Conservation (phyloP, 1,140 invertebrate species). For the Cotesia glomerata region DNA sequence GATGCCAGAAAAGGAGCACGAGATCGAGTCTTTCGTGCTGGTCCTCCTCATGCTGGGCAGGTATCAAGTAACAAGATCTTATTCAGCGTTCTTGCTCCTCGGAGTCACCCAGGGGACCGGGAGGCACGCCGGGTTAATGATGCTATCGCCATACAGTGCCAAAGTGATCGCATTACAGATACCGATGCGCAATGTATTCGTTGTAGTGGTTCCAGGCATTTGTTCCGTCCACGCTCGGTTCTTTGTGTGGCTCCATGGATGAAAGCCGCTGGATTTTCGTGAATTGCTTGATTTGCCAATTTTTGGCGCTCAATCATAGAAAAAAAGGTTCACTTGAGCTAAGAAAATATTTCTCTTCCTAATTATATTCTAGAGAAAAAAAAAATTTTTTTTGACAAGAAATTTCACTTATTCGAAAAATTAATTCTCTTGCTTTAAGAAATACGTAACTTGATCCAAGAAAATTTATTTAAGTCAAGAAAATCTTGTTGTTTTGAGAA, state of each 20-base stretch:
- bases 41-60: slow-evolving; percentile 32
- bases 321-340: too few relatives aligned
- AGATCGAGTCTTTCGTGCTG: neutral
- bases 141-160: slow-evolving; percentile 62
- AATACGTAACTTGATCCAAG: too few relatives aligned
- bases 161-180: slow-evolving; percentile 62
- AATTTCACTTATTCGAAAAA: too few relatives aligned
- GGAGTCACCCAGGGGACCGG: slow-evolving; percentile 45
- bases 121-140: slow-evolving; percentile 55
- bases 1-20: too few relatives aligned
- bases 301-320: too few relatives aligned
- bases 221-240: slow-evolving; percentile 3
- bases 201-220: neutral
- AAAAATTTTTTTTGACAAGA: too few relatives aligned
- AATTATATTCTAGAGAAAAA: too few relatives aligned
- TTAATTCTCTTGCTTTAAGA: too few relatives aligned
- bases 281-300: too few relatives aligned
- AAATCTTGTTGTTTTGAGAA: too few relatives aligned
- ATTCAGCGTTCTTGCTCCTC: slow-evolving; percentile 53
- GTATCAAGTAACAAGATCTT: slow-evolving; percentile 63
- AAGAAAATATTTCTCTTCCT: too few relatives aligned
- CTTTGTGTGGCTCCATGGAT: neutral
- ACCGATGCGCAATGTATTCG: slow-evolving; percentile 11
- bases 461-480: too few relatives aligned
- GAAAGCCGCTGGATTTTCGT: neutral